Evolutionary conservation across 1,140 invertebrate genomes (phyloP).

Genomic region (Caenorhabditis briggsae): DNA sequence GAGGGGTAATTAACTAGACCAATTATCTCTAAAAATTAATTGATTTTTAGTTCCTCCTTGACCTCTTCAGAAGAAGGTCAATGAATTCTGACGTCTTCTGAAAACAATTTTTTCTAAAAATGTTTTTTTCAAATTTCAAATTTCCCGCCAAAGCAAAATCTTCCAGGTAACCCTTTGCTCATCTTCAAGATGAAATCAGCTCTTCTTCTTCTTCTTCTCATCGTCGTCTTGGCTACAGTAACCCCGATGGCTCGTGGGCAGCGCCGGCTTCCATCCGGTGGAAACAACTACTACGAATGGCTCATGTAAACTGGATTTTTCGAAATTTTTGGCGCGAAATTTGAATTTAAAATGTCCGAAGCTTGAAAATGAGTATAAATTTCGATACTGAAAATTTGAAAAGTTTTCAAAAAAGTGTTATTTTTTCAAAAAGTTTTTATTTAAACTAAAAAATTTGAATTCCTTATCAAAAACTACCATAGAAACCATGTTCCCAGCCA

Average conservation of each 20-base stretch:
- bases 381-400: neutral
- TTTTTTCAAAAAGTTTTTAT: too few relatives aligned
- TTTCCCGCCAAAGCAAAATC: neutral
- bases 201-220: neutral
- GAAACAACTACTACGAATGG: constrained; percentile 33
- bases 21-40: too few relatives aligned
- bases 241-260: neutral
- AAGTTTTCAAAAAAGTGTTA: too few relatives aligned
- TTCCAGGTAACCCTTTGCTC: neutral
- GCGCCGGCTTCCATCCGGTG: neutral
- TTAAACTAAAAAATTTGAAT: too few relatives aligned
- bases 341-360: neutral
- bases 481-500: too few relatives aligned
- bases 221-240: neutral
- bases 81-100: too few relatives aligned
- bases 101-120: too few relatives aligned
- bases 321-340: neutral
- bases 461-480: too few relatives aligned
- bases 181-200: neutral
- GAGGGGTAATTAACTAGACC: too few relatives aligned
- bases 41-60: too few relatives aligned
- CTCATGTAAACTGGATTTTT: constrained; percentile 7
- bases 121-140: neutral
- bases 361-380: too few relatives aligned
- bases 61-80: too few relatives aligned